Conservation (phyloP, 2,888 invertebrate genomes). For the Eumerus sabulonum region DNA sequence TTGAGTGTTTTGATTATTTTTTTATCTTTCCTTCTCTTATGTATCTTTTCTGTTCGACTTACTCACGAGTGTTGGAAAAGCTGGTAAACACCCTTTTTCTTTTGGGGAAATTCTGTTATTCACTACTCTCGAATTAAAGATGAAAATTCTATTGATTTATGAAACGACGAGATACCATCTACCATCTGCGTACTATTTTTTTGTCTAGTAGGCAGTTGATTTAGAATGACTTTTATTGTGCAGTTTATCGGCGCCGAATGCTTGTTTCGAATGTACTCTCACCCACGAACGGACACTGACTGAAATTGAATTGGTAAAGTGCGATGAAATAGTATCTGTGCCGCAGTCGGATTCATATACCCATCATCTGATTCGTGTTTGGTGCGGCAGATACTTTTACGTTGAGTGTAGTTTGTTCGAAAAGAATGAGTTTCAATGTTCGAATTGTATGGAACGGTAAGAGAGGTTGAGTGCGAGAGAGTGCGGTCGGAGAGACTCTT, state of each 20-base stretch:
- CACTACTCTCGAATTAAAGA: not conserved
- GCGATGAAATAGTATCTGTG: conserved; percentile 55
- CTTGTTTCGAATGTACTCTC: conserved; percentile 51
- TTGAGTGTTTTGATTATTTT: conserved; percentile 32
- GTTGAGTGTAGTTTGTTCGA: conserved; percentile 52
- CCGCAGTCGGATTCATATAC: too few relatives aligned
- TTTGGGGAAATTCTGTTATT: too few relatives aligned
- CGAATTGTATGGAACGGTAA: conserved; percentile 13
- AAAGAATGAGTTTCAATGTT: conserved; percentile 38
- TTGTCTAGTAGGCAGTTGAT: not conserved
- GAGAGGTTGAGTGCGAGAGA: conserved; percentile 3
- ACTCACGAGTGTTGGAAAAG: too few relatives aligned
- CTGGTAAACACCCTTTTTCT: conserved; percentile 17
- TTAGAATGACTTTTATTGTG: too few relatives aligned
- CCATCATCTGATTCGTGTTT: conserved; percentile 1
- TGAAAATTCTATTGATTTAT: conserved; percentile 31
- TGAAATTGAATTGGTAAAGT: conserved; percentile 57
- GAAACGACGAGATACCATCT: not conserved
- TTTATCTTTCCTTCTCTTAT: not conserved
- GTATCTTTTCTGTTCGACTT: too few relatives aligned
- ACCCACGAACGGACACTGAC: conserved; percentile 69
- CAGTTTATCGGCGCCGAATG: conserved; percentile 10
- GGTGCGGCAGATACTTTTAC: conserved; percentile 50
- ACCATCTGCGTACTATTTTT: not conserved
- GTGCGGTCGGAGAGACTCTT: not conserved